Percentiles rank a stretch among this genome's conserved stretches.
Evolutionary conservation across 1,140 invertebrate species (phyloP).

Genomic region (Acyrthosiphon pisum): DNA sequence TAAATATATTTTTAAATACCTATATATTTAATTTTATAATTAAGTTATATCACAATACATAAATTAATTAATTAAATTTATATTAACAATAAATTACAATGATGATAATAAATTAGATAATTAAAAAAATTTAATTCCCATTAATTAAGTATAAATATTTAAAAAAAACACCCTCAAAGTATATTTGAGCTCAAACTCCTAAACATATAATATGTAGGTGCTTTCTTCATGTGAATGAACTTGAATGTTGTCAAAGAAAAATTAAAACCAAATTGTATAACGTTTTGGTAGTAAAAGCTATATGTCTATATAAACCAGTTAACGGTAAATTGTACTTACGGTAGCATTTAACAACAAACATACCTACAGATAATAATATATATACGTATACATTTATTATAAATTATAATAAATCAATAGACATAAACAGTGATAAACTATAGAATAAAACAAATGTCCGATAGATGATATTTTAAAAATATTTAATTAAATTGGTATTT

Average conservation of each 20-base stretch:
- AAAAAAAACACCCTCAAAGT: background rate
- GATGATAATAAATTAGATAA: background rate
- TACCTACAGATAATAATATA: background rate
- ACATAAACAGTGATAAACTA: background rate
- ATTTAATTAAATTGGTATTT: background rate
- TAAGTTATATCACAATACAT: constrained; percentile 50
- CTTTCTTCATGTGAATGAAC: background rate
- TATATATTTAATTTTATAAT: background rate
- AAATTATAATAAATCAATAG: constrained; percentile 7
- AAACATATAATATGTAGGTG: background rate
- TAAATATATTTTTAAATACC: background rate
- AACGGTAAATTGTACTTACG: constrained; percentile 35
- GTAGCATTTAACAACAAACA: constrained; percentile 10
- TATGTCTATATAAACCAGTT: background rate
- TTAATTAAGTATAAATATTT: constrained; percentile 3
- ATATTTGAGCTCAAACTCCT: background rate
- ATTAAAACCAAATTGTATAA: background rate
- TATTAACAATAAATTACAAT: constrained; percentile 41
- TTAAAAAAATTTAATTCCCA: background rate
- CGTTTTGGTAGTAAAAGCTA: background rate
- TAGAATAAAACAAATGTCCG: background rate
- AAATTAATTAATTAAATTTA: background rate
- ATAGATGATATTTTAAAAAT: background rate
- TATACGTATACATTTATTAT: background rate
- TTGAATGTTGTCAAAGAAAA: background rate